Evolutionary conservation across 2,797 vertebrate species (phyloP).

Genomic region (Malacoctenus gilli): DNA sequence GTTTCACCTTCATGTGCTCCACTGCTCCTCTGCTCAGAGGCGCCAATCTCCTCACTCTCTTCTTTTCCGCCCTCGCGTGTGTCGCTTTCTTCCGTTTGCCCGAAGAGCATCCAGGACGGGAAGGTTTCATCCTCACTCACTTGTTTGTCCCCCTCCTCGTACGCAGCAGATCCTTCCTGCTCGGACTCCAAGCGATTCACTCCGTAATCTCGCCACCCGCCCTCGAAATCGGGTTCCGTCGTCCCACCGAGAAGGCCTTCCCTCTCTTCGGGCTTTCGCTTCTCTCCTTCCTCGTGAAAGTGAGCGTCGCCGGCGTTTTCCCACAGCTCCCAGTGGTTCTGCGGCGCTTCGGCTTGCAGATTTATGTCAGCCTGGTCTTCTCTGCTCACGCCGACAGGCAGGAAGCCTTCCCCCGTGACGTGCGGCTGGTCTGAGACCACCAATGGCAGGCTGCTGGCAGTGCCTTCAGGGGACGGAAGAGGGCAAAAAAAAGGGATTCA

Average conservation of each 20-base stretch:
- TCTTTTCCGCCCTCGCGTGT: constrained; percentile 1
- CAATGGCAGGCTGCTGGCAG: constrained; percentile 60
- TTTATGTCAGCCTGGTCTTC: constrained; percentile 10
- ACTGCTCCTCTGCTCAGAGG: constrained; percentile 25
- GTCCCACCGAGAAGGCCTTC: background rate
- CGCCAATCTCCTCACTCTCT: background rate
- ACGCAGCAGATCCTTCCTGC: constrained; percentile 24
- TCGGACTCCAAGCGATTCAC: constrained; percentile 6
- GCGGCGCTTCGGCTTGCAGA: constrained; percentile 6
- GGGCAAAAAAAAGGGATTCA: background rate
- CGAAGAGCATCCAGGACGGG: background rate
- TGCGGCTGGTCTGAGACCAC: constrained; percentile 59
- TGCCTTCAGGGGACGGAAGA: constrained; percentile 55
- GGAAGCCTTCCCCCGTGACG: constrained; percentile 27
- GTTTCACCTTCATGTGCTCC: constrained; percentile 9
- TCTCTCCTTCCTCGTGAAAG: background rate
- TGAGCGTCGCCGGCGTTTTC: background rate
- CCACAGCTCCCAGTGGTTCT: background rate
- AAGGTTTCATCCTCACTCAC: constrained; percentile 11
- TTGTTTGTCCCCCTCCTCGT: background rate
- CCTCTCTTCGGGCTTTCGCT: constrained; percentile 27
- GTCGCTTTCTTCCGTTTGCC: constrained; percentile 7
- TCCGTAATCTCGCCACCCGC: constrained; percentile 11
- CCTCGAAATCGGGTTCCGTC: constrained; percentile 3
- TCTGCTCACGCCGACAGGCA: constrained; percentile 8